phyloP scores from a whole-genome alignment of 2,113 vertebrate genomes.

The Urocitellus parryii region DNA sequence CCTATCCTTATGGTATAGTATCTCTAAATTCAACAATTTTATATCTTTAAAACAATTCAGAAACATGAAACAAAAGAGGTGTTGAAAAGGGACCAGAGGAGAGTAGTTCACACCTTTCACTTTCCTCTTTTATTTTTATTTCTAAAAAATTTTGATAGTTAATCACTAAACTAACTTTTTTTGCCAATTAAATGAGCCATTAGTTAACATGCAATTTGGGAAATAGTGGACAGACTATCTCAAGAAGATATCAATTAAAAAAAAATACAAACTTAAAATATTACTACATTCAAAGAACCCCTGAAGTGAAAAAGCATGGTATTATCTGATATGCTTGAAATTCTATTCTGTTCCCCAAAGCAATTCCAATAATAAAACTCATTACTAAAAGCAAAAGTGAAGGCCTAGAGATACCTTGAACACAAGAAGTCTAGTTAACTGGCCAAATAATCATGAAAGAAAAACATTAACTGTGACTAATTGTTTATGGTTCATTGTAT shows the following conservation, averaged over 20 bases:
- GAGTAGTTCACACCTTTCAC: neutral
- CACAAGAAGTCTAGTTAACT: neutral
- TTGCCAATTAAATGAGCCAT: neutral
- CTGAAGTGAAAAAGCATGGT: neutral
- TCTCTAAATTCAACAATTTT: neutral
- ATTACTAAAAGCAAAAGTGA: neutral
- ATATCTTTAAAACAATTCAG: conserved; percentile 8
- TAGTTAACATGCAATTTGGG: neutral
- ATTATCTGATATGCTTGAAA: neutral
- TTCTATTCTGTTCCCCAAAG: conserved; percentile 25
- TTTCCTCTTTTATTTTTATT: neutral
- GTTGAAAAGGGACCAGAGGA: neutral
- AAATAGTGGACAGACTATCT: conserved; percentile 17
- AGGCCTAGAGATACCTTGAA: neutral
- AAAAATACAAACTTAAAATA: neutral
- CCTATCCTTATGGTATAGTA: neutral
- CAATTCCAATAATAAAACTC: neutral
- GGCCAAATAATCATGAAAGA: neutral
- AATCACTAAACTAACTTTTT: conserved; percentile 32
- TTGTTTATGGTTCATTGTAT: neutral
- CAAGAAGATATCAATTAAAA: neutral
- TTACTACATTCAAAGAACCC: conserved; percentile 10
- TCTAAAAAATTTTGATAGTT: neutral
- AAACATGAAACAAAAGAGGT: neutral
- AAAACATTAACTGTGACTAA: neutral